Base-by-base conservation (phyloP, 2,888 invertebrate species). In the Steinernema carpocapsae region DNA sequence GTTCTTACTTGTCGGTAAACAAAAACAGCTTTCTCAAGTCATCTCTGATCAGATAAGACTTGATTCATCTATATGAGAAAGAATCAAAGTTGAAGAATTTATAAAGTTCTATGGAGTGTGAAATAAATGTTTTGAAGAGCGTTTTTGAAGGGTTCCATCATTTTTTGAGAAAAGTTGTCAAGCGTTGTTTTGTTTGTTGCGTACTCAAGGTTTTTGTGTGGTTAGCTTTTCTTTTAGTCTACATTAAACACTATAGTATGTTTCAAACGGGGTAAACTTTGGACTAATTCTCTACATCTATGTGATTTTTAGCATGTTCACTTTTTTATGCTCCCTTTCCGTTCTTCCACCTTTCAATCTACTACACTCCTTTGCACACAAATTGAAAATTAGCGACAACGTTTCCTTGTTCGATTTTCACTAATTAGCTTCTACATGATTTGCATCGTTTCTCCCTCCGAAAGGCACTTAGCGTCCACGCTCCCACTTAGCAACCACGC, bases 401-500 rank as follows among this genome's bases (percentile, higher is more conserved):
- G 14, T 43, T 43, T 43, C 43, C 43, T 43, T 43, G 43, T 43
- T 7, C 43, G 43, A n/a, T n/a, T n/a, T n/a, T n/a, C n/a, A n/a
- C n/a, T n/a, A n/a, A n/a, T n/a, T n/a, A n/a, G n/a, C n/a, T n/a
- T n/a, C n/a, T n/a, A n/a, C n/a, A n/a, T n/a, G n/a, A n/a, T n/a
- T n/a, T n/a, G n/a, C n/a, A n/a, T n/a, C n/a, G n/a, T n/a, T n/a
- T n/a, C 6, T 6, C 56, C 24, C 12, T 17, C 26, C 26, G 17
- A 4, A 7, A 7, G 17, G 56, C 56, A 56, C 56, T 56, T 56
- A 56, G 56, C 56, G 56, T 12, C 3, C n/a, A n/a, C n/a, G n/a
- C n/a, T n/a, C n/a, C 48, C 48, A 48, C 48, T 48, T 48, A 48
- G n/a, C 48, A 17, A 48, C 48, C n/a, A n/a, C n/a, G n/a, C n/a